Base-by-base conservation (phyloP, 37 sponge, comb jelly and placozoan genomes). In the Amphimedon queenslandica region DNA sequence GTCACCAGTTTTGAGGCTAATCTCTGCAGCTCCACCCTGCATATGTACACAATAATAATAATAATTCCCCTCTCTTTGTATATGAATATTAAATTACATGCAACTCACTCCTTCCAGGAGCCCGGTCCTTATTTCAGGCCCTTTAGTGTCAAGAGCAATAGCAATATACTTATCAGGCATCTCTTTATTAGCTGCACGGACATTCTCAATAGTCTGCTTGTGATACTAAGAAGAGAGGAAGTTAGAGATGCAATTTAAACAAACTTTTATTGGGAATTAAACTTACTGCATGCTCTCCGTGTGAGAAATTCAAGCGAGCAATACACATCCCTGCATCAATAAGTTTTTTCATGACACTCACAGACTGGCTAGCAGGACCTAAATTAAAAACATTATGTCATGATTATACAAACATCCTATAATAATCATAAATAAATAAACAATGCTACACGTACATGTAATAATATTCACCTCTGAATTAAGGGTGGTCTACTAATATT, bases 91-190 rank as follows among this genome's bases (percentile, higher is more conserved):
- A 18, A 47, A 47, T 47, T 47, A 47, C 53, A 47, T 31, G 68
- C 39, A 31, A 70, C 89, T 85, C 34, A 87, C 94, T 55, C 94
- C 94, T 72, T 91, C 84, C 56, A 97, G 84, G 8, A 88, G 74
- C 3, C 98, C 98, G 33, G 92, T 93, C 37, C 98, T 56, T 29
- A 97, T 93, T 69, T 97, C 98, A 1, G 98, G 98, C 0, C 98
- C 98, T 71, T 97, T 97, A 53, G 98, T 97, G 72, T 97, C 98
- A 68, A 97, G 80, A 18, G 98, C 98, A 77, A 97, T 91, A 57
- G 89, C 94, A 1, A 97, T 78, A 10, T 63, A 63, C 21, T 58
- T 58, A 8, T 80, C 73, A 0, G 84, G 71, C 0, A 81, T 72
- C 31, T 67, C 37, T 58, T 83, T 65, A 23, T 64, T 73, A 1